Base-by-base conservation (phyloP, 2,888 invertebrate genomes). In the Meliscaeva auricollis region DNA sequence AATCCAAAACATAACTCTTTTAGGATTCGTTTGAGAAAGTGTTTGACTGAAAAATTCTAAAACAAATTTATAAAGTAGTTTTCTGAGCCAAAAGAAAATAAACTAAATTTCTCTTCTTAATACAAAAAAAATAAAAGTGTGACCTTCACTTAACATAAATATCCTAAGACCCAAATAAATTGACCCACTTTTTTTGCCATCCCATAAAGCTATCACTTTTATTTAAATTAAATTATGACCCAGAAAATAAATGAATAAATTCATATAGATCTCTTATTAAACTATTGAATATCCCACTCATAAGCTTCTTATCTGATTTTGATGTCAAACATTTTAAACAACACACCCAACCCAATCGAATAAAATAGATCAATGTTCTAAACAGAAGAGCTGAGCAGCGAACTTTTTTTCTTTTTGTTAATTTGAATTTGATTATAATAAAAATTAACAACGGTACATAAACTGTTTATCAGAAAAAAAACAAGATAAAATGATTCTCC, bases 341-440 rank as follows among this genome's bases (percentile, higher is more conserved):
- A n/a, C 11, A 38, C 13, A 32, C 26, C 26, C 11, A 46, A 46
- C 17, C 30, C 17, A 64, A 64, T 46, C 0, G 30, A 46, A 46
- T 4, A 13, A 46, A 64, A 46, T 46, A 64, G 64, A 64, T 46
- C 64, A 64, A 64, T 32, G 32, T 9, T 17, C 46, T 64, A 64
- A 64, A 46, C 64, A 46, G 46, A 64, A 46, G 46, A 64, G 32
- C 62, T 62, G 62, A 62, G 17, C 7, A 15, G 1, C 17, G 30
- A 64, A 64, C 46, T 46, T 64, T 46, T 26, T 26, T 26, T 26
- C 4, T 26, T 26, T 26, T 26, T 26, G 26, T 2, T n/a, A 4
- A 26, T 26, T 38, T 38, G 15, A 30, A 64, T 64, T 11, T 46
- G 11, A 46, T 64, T 11, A 64, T 30, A 44, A 22, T 17, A 35